A percentile compares a stretch with the other conserved stretches of the same genome.
Conservation (phyloP, 2,113 vertebrate genomes). For the Otis tarda region DNA sequence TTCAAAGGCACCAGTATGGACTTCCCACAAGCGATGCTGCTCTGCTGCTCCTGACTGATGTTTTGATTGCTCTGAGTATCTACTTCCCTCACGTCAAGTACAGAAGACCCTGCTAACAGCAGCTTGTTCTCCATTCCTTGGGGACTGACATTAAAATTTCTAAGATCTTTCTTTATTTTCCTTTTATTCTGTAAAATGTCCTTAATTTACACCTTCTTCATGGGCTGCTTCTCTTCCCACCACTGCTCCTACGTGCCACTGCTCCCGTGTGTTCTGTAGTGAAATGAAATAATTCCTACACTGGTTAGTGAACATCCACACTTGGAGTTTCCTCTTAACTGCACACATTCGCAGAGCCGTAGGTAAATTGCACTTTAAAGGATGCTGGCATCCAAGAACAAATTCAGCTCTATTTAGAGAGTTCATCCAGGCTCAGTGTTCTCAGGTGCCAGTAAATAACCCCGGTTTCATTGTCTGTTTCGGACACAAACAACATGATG, state of each 20-base stretch:
- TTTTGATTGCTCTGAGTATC: background rate
- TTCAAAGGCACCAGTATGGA: background rate
- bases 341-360: background rate
- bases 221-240: background rate
- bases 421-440: background rate
- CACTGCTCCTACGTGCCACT: accelerated
- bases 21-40: background rate
- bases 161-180: background rate
- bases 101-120: background rate
- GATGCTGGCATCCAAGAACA: background rate
- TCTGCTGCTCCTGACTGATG: background rate
- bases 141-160: background rate
- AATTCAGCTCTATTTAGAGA: background rate
- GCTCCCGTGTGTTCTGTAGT: accelerated
- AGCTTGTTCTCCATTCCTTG: background rate
- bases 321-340: background rate
- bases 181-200: background rate
- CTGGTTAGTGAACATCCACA: accelerated
- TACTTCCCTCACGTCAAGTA: accelerated
- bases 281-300: background rate
- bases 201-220: background rate
- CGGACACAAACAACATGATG: accelerated
- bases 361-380: background rate
- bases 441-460: background rate
- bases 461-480: background rate